Evolutionary conservation across 2,113 vertebrate species (phyloP), one percentile per base, ranked within the genome.

Genomic region (Origma solitaria): DNA sequence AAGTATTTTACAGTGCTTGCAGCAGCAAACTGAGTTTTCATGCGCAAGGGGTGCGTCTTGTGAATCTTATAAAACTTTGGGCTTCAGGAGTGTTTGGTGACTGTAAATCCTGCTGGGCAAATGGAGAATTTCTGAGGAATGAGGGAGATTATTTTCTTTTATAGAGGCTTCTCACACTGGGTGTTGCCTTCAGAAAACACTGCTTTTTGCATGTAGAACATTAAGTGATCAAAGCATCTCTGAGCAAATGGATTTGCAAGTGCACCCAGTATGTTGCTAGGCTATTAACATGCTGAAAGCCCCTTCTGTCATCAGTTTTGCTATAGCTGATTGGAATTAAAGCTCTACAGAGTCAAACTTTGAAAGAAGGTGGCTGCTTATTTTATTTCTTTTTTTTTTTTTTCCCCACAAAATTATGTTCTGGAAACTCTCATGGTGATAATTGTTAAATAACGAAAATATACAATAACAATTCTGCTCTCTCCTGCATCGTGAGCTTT

Each of bases 391-490:
- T 3, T 54, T 65, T 60, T 61, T 30, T 50, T n/a, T n/a, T n/a
- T n/a, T 42, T 13, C 30, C 7, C 28, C 8, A 14, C 42, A 85
- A 82, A 75, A 27, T 61, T 75, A 42, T 54, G 7, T 81, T 90
- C 51, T 42, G 38, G 73, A 88, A 94, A 53, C 12, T 44, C 60
- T 88, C 47, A 35, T 11, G 27, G 56, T 49, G 60, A 40, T 92
- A 96, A 95, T 40, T 83, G 54, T 79, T 92, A 85, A 89, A 62
- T 83, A 93, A 75, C 19, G 0, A 92, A 91, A 88, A 94, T 88
- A 82, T 10, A 23, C 54, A 60, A 78, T 86, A 86, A 82, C 71
- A 85, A 58, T 84, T 92, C 49, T 38, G 9, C 17, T 56, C 45
- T 69, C 28, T 61, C 28, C 37, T 45, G 27, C 27, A 1, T 68